Percentiles rank a stretch among this genome's conserved stretches.
Conservation (phyloP, 2,113 vertebrate genomes). For the Mus spicilegus region DNA sequence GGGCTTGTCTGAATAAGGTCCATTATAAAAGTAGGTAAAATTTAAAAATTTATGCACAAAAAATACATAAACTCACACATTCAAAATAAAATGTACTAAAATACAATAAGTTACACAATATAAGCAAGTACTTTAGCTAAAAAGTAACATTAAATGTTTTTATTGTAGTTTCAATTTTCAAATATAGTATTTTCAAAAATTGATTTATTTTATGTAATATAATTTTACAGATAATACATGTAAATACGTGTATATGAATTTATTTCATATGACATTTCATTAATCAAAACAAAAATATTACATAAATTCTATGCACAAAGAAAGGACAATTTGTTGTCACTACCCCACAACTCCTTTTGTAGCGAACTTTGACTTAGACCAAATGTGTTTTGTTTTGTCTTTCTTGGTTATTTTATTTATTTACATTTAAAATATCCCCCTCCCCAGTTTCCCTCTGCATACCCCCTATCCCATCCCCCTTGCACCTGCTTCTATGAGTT, state of each 20-base stretch:
- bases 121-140: conserved; percentile 1
- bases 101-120: not conserved
- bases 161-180: not conserved
- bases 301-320: not conserved
- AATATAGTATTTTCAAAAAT: not conserved
- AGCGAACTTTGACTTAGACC: not conserved
- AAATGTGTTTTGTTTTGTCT: too few relatives aligned
- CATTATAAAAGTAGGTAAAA: not conserved
- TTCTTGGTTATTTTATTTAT: too few relatives aligned
- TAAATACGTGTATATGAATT: not conserved
- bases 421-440: too few relatives aligned
- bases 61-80: not conserved
- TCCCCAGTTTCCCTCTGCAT: too few relatives aligned
- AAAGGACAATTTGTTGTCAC: not conserved
- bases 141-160: conserved; percentile 20
- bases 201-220: not conserved
- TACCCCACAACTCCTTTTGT: not conserved
- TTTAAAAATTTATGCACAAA: conserved; percentile 35
- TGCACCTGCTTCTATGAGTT: too few relatives aligned
- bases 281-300: not conserved
- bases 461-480: too few relatives aligned
- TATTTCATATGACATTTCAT: not conserved
- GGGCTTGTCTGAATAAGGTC: not conserved
- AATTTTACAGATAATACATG: not conserved
- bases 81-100: not conserved